phyloP scores from a whole-genome alignment of 2,113 vertebrate genomes.

The Pteronura brasiliensis region DNA sequence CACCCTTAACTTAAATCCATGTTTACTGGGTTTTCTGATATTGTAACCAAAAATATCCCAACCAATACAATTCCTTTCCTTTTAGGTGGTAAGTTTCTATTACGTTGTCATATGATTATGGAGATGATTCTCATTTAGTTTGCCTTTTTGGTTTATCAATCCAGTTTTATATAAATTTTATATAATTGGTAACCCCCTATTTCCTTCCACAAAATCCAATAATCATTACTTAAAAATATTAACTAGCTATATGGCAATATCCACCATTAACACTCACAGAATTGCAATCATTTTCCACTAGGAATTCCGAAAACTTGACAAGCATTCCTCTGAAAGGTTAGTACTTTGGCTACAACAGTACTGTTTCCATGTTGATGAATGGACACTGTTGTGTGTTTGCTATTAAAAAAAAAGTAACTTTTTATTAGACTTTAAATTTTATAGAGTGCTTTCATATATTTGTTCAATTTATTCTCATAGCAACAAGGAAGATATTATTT shows the following conservation, averaged over 20 bases:
- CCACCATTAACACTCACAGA: background rate
- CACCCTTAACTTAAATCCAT: background rate
- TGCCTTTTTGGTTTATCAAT: background rate
- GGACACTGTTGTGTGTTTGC: background rate
- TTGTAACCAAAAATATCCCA: background rate
- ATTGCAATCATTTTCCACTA: background rate
- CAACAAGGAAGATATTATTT: background rate
- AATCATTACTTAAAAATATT: constrained; percentile 11
- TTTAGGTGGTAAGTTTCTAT: background rate
- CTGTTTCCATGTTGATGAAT: constrained; percentile 36
- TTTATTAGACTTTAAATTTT: constrained; percentile 42
- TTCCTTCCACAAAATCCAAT: constrained; percentile 7
- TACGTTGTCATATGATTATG: background rate
- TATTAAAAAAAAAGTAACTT: constrained; percentile 12
- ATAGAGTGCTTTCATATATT: constrained; percentile 26
- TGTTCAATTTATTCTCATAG: background rate
- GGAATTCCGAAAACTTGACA: background rate
- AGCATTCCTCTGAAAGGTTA: background rate
- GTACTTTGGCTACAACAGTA: background rate
- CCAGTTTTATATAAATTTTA: background rate
- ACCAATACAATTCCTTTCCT: background rate
- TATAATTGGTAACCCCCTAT: background rate
- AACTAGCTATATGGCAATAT: background rate
- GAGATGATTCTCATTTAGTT: background rate
- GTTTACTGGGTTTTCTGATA: background rate